A percentile compares a stretch with the other conserved stretches of the same genome.
Conservation (phyloP, 1,140 invertebrate species). For the Drosophila littoralis region DNA sequence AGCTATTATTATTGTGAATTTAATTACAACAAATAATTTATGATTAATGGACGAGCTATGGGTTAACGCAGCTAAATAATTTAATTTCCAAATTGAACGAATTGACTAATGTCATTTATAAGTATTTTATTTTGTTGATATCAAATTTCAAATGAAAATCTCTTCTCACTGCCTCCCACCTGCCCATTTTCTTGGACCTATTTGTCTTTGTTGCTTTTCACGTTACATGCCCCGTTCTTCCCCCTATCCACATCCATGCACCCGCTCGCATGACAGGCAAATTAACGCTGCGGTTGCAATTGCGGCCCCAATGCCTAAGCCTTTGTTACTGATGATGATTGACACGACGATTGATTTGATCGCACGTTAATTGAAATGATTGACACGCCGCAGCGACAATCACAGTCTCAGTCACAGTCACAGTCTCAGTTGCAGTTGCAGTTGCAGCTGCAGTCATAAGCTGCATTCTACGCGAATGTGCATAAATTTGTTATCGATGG, state of each 20-base stretch:
- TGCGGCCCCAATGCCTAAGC: conserved; percentile 23
- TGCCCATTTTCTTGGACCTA: not conserved
- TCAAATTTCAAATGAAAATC: not conserved
- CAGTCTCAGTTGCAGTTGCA: conserved; percentile 1
- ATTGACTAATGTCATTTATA: too few species aligned
- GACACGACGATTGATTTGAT: conserved; percentile 74
- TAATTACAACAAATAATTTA: too few species aligned
- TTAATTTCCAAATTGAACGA: too few species aligned
- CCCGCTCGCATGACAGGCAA: conserved; percentile 57
- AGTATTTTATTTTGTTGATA: not conserved
- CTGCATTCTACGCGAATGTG: conserved; percentile 16
- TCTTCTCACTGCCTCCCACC: not conserved
- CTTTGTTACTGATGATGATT: conserved; percentile 67
- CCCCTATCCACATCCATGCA: not conserved
- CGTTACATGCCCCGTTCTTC: too few species aligned
- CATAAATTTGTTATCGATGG: conserved; percentile 23
- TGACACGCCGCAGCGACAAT: conserved; percentile 54
- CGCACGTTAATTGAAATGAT: conserved; percentile 81
- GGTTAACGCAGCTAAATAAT: too few species aligned
- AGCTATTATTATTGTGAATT: too few species aligned
- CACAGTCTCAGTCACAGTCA: conserved; percentile 31
- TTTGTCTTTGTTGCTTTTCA: too few species aligned
- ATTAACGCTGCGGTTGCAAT: conserved; percentile 72
- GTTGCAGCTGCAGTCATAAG: conserved; percentile 23
- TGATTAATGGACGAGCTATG: too few species aligned